These are phyloP conservation scores for Cynocephalus volans DNA, from an alignment of 2,113 vertebrate genomes.

Conservation along the genomic window DNA sequence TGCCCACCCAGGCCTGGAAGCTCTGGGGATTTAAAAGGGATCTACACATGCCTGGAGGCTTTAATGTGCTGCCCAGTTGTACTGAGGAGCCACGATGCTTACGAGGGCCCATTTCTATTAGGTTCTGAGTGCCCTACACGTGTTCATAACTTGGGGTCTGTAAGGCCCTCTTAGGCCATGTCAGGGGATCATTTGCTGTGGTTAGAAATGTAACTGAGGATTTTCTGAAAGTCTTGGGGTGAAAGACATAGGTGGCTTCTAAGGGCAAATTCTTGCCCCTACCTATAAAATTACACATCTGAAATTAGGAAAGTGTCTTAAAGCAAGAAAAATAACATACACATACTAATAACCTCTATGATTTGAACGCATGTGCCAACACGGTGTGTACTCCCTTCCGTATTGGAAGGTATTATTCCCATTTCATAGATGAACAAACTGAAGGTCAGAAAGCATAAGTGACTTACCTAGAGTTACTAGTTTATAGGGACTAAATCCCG, in stretches of 20 bases:
- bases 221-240: neutral
- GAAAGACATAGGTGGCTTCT: neutral
- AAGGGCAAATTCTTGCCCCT: neutral
- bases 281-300: neutral
- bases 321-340: too few species aligned
- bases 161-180: neutral
- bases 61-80: neutral
- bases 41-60: accelerated
- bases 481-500: neutral
- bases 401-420: neutral
- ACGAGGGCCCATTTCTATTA: too few species aligned
- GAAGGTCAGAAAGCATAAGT: neutral
- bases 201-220: neutral
- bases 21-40: neutral
- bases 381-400: too few species aligned
- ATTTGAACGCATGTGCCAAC: neutral
- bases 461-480: neutral
- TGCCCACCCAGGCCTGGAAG: neutral
- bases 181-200: neutral
- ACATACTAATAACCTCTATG: neutral
- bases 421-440: slow-evolving; percentile 14
- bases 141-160: neutral
- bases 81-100: neutral
- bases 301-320: neutral
- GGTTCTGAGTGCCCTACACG: neutral